Conservation (phyloP, 2,888 invertebrate genomes). For the Leptinotarsa tumamoca region DNA sequence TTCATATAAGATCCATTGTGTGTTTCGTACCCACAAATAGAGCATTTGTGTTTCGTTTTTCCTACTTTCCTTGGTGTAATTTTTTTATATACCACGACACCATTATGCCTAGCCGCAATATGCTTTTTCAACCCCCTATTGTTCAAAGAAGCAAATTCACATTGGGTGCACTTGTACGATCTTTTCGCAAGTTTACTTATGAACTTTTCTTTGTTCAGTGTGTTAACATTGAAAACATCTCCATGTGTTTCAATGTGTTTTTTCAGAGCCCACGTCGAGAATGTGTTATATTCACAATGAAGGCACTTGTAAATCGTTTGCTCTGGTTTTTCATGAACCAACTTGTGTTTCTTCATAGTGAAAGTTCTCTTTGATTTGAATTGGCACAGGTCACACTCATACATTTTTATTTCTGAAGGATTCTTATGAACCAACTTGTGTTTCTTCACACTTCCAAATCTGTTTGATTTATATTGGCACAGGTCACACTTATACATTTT, state of each 20-base stretch:
- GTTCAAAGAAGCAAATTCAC: neutral
- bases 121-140: neutral
- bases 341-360: neutral
- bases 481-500: neutral
- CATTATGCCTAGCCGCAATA: neutral
- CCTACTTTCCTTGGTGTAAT: neutral
- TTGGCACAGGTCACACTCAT: neutral
- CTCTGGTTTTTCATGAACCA: constrained; percentile 15
- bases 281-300: constrained; percentile 4
- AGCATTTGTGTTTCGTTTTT: neutral
- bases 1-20: neutral
- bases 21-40: neutral
- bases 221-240: neutral
- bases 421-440: neutral
- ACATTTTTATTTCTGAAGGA: neutral
- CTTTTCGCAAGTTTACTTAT: neutral
- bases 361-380: neutral
- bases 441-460: neutral
- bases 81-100: neutral
- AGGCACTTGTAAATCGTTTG: neutral
- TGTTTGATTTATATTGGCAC: neutral
- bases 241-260: constrained; percentile 3
- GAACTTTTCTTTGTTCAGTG: neutral
- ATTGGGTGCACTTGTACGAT: neutral
- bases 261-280: neutral